A percentile compares a stretch with the other conserved stretches of the same genome.
These are phyloP conservation scores for Scatophagus argus DNA, from an alignment of 2,113 vertebrate species.

Conservation along the genomic window DNA sequence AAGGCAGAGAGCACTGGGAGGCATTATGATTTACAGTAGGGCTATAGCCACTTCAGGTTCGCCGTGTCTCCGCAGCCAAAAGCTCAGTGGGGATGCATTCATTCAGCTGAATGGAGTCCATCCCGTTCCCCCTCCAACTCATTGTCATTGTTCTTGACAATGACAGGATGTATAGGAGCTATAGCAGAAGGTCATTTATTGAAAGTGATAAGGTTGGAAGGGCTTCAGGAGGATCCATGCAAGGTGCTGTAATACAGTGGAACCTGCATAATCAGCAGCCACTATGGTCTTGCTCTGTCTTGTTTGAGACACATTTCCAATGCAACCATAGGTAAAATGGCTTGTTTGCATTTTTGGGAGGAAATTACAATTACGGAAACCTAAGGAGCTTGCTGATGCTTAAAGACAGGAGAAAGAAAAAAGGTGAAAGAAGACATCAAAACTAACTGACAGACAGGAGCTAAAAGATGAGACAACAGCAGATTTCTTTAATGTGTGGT, in stretches of 20 bases:
- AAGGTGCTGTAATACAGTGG: background rate
- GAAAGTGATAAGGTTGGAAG: background rate
- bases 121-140: background rate
- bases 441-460: background rate
- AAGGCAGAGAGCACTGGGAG: slow-evolving; percentile 62
- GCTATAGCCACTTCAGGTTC: slow-evolving; percentile 67
- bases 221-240: background rate
- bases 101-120: slow-evolving; percentile 48
- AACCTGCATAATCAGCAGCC: slow-evolving; percentile 7
- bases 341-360: background rate
- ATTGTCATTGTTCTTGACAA: slow-evolving; percentile 37
- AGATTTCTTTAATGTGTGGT: background rate
- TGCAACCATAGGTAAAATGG: background rate
- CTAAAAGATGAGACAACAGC: background rate
- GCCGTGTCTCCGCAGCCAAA: slow-evolving; percentile 44
- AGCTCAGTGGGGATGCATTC: slow-evolving; percentile 58
- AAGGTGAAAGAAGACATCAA: background rate
- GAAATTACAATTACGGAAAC: background rate
- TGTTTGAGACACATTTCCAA: background rate
- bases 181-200: slow-evolving; percentile 39
- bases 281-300: background rate
- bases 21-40: slow-evolving; percentile 69
- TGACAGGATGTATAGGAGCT: slow-evolving; percentile 3
- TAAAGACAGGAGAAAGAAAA: slow-evolving; percentile 2
- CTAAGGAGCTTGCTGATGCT: slow-evolving; percentile 1